Base-by-base conservation (phyloP, 1,140 invertebrate genomes). In the Tribolium castaneum region DNA sequence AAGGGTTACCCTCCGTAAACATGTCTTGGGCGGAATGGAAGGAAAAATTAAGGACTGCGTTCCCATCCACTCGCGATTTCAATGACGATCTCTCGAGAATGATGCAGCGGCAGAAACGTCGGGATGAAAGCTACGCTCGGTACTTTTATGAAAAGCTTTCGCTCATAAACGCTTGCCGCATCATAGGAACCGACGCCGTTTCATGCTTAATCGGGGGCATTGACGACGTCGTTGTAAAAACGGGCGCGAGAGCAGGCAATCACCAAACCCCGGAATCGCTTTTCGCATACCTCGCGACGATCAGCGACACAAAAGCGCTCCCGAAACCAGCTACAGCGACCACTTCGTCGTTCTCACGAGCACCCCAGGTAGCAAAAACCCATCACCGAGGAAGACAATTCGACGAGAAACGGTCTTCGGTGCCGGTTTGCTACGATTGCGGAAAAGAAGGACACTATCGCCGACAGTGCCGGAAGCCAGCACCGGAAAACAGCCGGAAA, bases 11-110 rank as follows among this genome's bases (percentile, higher is more conserved):
- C 9, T 77, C 77, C 3, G 4, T 86, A 1, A 77, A 78, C n/a
- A 80, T 78, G 71, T 80, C 80, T 1, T 86, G 85, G 85, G n/a
- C n/a, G 3, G 83, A 87, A 66, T 86, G 83, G 83, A 86, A 86
- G 72, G 62, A 56, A 6, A 85, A 84, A 74, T 39, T 87, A 30
- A 34, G 79, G 16, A 75, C 77, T 13, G 83, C 81, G 4, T 86
- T 86, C 78, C 82, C 83, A 1, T 62, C 51, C 62, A 66, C 56
- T 2, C 62, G 81, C 7, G 79, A 85, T 22, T 85, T 81, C 75
- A 74, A 80, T 2, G 78, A 80, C 13, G 66, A 83, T 3, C 76
- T 85, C n/a, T 72, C 72, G 10, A 80, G 81, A 70, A 83, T 85
- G 84, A 52, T 84, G 10, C 16, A 34, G 5, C 19, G 78, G n/a